Evolutionary conservation across 2,888 invertebrate genomes (phyloP).

Genomic region (Chymomyza procnemis): DNA sequence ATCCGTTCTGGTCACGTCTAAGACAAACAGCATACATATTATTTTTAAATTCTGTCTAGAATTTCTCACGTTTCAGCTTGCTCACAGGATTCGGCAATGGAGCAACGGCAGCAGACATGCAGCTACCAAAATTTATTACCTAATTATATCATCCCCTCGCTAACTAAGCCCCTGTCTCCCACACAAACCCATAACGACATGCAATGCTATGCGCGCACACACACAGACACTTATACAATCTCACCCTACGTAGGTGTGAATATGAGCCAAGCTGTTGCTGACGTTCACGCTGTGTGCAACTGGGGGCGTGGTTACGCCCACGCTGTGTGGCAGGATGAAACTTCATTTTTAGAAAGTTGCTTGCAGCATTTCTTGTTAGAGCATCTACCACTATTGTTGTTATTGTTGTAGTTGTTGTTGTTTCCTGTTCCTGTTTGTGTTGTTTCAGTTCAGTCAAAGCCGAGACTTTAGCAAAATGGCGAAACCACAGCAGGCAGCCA

Average conservation of each 20-base stretch:
- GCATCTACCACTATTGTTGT: neutral
- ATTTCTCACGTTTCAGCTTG: no score
- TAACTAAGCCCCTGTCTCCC: neutral
- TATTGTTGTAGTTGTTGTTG: neutral
- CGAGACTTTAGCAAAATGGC: constrained; percentile 12
- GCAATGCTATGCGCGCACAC: neutral
- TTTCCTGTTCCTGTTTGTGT: neutral
- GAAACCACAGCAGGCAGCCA: constrained; percentile 11
- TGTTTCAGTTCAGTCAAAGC: constrained; percentile 18
- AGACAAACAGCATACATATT: no score
- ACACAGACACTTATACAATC: neutral
- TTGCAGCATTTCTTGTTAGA: constrained; percentile 11
- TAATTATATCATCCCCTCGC: no score
- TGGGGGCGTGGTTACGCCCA: constrained; percentile 3
- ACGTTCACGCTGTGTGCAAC: neutral
- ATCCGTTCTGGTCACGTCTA: no score
- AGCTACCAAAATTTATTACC: no score
- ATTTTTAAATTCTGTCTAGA: no score
- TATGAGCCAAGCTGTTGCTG: neutral
- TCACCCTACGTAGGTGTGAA: neutral
- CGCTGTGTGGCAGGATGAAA: neutral
- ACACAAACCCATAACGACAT: neutral
- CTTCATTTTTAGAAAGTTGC: constrained; percentile 1
- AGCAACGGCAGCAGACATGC: no score
- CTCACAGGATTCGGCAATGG: no score